phyloP scores from a whole-genome alignment of 2,888 invertebrate species.

The Quadriops clusia region DNA sequence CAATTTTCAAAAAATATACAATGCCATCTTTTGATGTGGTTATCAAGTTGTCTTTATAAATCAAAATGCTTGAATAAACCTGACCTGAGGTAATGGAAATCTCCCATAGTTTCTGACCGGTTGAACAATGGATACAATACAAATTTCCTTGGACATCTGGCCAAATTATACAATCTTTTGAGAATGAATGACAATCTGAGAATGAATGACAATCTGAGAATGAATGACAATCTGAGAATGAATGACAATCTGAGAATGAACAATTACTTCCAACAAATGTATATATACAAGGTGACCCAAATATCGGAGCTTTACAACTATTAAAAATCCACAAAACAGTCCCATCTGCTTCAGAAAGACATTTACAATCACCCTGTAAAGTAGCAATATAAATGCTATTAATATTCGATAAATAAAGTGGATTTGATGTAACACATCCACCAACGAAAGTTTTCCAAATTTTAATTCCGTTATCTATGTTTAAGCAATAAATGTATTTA shows the following conservation, averaged over 20 bases:
- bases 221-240: too few species aligned
- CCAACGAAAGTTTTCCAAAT: conserved; percentile 32
- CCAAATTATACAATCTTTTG: conserved; percentile 42
- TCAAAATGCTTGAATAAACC: conserved; percentile 59
- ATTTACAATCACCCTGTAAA: conserved; percentile 46
- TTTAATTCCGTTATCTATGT: conserved; percentile 41
- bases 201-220: too few species aligned
- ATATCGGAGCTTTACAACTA: conserved; percentile 44
- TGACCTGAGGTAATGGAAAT: too few species aligned
- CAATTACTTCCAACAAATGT: too few species aligned
- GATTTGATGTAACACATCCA: conserved; percentile 40
- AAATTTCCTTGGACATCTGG: conserved; percentile 46
- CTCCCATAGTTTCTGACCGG: too few species aligned
- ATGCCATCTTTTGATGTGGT: conserved; percentile 64
- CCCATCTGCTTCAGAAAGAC: conserved; percentile 42
- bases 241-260: too few species aligned
- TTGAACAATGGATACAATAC: conserved; percentile 42
- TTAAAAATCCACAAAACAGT: conserved; percentile 45
- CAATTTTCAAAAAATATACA: conserved; percentile 47
- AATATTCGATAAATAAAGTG: conserved; percentile 33
- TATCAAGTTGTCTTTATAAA: conserved; percentile 39
- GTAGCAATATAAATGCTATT: conserved; percentile 41
- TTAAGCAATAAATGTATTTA: conserved; percentile 48
- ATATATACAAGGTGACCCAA: conserved; percentile 50
- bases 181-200: too few species aligned